Conservation (phyloP, 2,888 invertebrate genomes). For the Nasonovia ribisnigri region DNA sequence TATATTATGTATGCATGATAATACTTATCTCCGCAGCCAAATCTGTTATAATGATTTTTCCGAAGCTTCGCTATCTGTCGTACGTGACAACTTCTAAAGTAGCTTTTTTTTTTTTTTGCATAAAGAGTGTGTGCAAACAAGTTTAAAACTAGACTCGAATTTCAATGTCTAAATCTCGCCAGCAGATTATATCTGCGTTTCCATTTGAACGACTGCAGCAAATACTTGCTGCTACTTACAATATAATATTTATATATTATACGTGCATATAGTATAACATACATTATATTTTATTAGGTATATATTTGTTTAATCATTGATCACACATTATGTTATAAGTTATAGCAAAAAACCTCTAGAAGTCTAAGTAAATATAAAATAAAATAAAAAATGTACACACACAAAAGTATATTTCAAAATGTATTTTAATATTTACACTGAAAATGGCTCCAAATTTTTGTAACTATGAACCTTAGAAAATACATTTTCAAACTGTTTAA, state of each 20-base stretch:
- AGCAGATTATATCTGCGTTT: background rate
- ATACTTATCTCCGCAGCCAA: background rate
- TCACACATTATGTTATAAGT: background rate
- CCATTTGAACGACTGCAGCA: background rate
- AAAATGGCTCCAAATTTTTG: background rate
- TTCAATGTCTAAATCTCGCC: background rate
- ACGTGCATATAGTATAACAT: background rate
- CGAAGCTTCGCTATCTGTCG: background rate
- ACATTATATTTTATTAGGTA: background rate
- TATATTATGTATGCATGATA: too few relatives aligned
- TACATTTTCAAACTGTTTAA: background rate
- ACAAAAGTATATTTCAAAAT: too few relatives aligned
- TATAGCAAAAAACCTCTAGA: background rate
- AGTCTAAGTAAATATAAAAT: background rate
- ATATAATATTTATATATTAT: background rate
- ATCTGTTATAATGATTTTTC: slow-evolving; percentile 35
- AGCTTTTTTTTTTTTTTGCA: background rate
- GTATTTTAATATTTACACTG: too few relatives aligned
- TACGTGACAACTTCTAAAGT: slow-evolving; percentile 22
- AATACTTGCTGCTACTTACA: background rate
- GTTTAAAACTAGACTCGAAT: slow-evolving; percentile 27
- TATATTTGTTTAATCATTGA: background rate
- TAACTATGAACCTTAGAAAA: background rate
- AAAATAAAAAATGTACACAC: background rate
- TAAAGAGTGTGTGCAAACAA: slow-evolving; percentile 9